These are phyloP conservation scores for Vespertilio murinus DNA, from an alignment of 2,797 vertebrate species.

Conservation along the genomic window DNA sequence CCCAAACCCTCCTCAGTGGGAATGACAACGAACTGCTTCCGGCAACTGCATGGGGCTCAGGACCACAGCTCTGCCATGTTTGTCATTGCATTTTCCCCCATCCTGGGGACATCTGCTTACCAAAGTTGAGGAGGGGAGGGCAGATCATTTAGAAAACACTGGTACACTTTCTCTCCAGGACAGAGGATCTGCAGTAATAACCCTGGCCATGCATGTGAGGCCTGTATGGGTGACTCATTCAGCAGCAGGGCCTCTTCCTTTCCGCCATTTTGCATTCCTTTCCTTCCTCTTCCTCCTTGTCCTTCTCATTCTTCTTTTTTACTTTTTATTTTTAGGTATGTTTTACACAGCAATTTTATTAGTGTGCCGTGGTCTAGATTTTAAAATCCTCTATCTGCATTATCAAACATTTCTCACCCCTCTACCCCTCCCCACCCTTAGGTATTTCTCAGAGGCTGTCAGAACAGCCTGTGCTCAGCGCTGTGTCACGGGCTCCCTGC, in stretches of 20 bases:
- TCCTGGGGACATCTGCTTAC: slow-evolving; percentile 69
- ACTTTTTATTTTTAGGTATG: background rate
- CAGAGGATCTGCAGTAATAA: background rate
- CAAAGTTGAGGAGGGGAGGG: slow-evolving; percentile 52
- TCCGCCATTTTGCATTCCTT: background rate
- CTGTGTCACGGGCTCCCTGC: background rate
- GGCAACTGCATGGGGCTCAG: background rate
- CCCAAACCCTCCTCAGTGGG: slow-evolving; percentile 35
- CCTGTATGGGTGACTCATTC: accelerated
- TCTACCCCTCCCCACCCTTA: accelerated
- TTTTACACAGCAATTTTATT: background rate
- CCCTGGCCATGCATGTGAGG: accelerated
- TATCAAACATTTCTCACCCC: background rate
- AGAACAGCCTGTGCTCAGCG: slow-evolving; percentile 58
- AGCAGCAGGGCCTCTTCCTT: background rate
- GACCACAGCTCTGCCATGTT: background rate
- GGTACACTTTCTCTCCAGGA: background rate
- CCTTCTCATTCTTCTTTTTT: background rate
- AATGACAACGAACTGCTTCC: slow-evolving; percentile 29
- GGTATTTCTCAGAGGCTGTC: slow-evolving; percentile 16
- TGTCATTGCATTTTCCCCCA: slow-evolving; percentile 70
- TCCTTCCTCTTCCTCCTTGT: background rate
- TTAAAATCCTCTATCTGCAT: background rate
- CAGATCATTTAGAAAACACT: background rate
- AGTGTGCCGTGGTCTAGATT: background rate